Evolutionary conservation across 2,888 invertebrate species (phyloP), one percentile per base, ranked within the genome.

Genomic region (Helobdella robusta): DNA sequence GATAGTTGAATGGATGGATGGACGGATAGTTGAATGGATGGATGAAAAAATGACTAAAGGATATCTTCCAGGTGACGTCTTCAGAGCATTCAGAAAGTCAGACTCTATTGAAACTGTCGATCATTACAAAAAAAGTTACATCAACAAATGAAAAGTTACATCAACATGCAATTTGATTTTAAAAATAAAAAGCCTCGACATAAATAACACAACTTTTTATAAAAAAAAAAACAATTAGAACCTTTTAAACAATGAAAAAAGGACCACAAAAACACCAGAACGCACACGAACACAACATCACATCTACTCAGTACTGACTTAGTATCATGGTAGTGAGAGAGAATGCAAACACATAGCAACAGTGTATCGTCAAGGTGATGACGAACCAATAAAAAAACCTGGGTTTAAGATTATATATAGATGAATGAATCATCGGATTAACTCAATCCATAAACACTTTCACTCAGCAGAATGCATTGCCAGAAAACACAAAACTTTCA

Each of bases 321-420:
- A 95, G 85, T 82, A 92, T 88, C 78, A 98, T 85, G 85, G 98
- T 95, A 76, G 94, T 89, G 77, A 93, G 86, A 73, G 93, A 89
- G 84, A 94, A 95, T 75, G 91, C 90, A 82, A 98, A 92, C 83
- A 97, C 91, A 84, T 91, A 97, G 81, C 97, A 89, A 76, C 93
- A 92, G 77, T 95, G 85, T 83, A 97, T 89, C 76, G 95, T 91
- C 77, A 99, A 84, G 73, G 94, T 94, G 77, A 95, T 88, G 80
- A 97, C 91, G 84, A 98, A 98, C 84, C 93, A 87, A 84, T 98
- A 99, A 84, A 98, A 98, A 50, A 40, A 62, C 34, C 54, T 54
- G 54, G 3, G 11, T 11, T 15, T 40, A 40, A n/a, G n/a, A 15
- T 11, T 15, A 15, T 15, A n/a, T 40, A 40, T n/a, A n/a, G n/a